Conservation (phyloP, 2,797 vertebrate species). For the Anabacerthia variegaticeps region DNA sequence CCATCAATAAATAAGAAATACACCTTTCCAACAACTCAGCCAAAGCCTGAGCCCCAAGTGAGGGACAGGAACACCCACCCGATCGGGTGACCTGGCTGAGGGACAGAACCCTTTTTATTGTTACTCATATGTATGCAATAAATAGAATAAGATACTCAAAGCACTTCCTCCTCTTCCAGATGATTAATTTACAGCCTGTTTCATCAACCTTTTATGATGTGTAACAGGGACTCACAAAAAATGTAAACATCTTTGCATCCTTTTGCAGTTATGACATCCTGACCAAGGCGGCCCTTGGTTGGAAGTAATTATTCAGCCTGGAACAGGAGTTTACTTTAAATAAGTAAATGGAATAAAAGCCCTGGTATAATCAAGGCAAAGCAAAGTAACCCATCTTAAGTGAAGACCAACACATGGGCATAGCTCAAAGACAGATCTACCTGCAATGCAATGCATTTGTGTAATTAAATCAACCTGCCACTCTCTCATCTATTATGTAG, state of each 20-base stretch:
- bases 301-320: not conserved
- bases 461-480: conserved; percentile 65
- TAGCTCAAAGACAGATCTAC: conserved; percentile 47
- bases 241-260: conserved; percentile 58
- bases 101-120: conserved; percentile 17
- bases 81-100: conserved; percentile 15
- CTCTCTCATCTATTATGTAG: conserved; percentile 52
- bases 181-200: conserved; percentile 69
- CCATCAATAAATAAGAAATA: not conserved
- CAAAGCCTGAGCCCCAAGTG: not conserved
- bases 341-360: not conserved
- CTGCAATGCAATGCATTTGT: conserved; percentile 2
- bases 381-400: not conserved
- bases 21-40: not conserved
- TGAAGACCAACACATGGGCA: not conserved
- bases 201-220: conserved; percentile 70
- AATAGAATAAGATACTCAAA: conserved; percentile 59
- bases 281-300: conserved; percentile 30
- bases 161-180: conserved; percentile 45
- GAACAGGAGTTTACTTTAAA: conserved; percentile 26
- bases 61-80: not conserved
- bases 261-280: conserved; percentile 56
- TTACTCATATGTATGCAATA: conserved; percentile 15
- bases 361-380: not conserved
- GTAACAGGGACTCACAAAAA: conserved; percentile 43